Base-by-base conservation (phyloP, 2,113 vertebrate genomes). In the Hoplias malabaricus region DNA sequence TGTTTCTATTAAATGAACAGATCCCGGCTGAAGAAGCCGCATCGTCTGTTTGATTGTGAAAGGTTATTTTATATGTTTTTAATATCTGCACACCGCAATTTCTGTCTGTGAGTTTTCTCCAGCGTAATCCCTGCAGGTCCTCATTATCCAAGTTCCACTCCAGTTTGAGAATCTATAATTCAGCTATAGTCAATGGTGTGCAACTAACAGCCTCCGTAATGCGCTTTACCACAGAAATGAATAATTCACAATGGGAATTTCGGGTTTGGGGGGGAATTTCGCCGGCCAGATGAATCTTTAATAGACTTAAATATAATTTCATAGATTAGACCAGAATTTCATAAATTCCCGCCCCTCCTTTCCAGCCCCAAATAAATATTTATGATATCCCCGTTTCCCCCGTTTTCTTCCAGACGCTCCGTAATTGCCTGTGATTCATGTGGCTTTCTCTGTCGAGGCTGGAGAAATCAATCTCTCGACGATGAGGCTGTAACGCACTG, bases 321-420 rank as follows among this genome's bases (percentile, higher is more conserved):
- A 85, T 81, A 87, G 86, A 90, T 92, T 84, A 79, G 88, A 88
- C 86, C 73, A 85, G 87, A 90, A 90, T 90, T 89, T 87, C 87
- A 85, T 84, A 90, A 90, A 90, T 78, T 92, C 89, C 86, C 74
- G 85, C 83, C 46, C n/a, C 50, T 73, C 40, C 69, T 83, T 78
- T 75, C 84, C n/a, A n/a, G n/a, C n/a, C n/a, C 34, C 86, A 90
- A 90, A 93, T 93, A 92, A 90, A 93, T 93, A 93, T 92, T 92
- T 91, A 93, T 92, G 90, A 88, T 69, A 27, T n/a, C 43, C 36
- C 19, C 16, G 33, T 27, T 70, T 83, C 75, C 75, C 86, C 80
- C 85, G 67, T 36, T 84, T 85, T 87, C 83, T 87, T 79, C 77
- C 85, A 74, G 86, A 86, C 84, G 86, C 85, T 86, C 56, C 82